phyloP scores from a whole-genome alignment of 2,113 vertebrate species.

The Tyto alba region DNA sequence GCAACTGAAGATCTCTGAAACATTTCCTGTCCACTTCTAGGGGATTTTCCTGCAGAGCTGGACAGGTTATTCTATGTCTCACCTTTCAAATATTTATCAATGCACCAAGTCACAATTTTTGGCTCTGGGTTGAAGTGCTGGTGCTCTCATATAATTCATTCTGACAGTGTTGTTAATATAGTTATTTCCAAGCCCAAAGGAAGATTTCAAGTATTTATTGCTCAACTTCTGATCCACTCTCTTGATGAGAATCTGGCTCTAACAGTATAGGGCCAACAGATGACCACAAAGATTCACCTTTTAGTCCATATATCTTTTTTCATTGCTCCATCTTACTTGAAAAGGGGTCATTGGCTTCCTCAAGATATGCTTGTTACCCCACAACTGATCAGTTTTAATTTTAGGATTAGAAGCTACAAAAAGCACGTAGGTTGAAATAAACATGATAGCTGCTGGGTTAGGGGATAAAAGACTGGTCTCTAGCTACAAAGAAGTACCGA shows the following conservation, averaged over 20 bases:
- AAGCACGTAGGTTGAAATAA: fast-evolving
- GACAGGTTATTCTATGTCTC: neutral
- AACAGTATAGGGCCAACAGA: neutral
- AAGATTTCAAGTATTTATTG: neutral
- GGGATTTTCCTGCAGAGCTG: neutral
- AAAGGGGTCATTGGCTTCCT: neutral
- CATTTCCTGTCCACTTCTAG: neutral
- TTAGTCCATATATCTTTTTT: neutral
- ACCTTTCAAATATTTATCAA: neutral
- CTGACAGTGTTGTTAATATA: neutral
- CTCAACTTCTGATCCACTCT: neutral
- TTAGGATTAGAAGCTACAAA: neutral
- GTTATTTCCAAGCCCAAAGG: neutral
- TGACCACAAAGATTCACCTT: neutral
- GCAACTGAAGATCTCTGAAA: neutral
- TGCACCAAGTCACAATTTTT: neutral
- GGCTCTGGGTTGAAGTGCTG: neutral
- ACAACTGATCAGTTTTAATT: neutral
- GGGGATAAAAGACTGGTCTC: neutral
- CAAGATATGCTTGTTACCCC: neutral
- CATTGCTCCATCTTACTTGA: neutral
- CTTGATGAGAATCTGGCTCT: neutral
- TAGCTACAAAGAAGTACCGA: neutral
- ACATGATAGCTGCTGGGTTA: neutral
- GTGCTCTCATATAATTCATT: neutral